Base-by-base conservation (phyloP, 2,888 invertebrate species). In the Minunthozetes semirufus region DNA sequence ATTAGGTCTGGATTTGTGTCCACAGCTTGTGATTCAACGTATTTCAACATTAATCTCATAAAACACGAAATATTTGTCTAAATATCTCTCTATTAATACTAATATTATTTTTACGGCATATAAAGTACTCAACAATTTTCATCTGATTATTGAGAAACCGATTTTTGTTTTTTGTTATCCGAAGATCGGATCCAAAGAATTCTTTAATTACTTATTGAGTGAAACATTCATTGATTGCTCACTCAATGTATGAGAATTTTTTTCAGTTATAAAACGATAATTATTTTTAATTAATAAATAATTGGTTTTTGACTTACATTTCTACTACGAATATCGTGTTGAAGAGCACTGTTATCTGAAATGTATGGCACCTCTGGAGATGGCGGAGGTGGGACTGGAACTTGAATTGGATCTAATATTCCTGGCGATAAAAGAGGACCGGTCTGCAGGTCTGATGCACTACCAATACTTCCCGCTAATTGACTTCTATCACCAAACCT, bases 331-430 rank as follows among this genome's bases (percentile, higher is more conserved):
- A 33, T 68, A 1, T 19, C 19, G 19, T 68, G 42, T 46, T 68
- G 72, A 33, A 56, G 53, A 33, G 19, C 50, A 56, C 48, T 48
- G 46, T 22, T 25, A 13, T 72, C 71, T 25, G 27, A 29, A 15
- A 48, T 38, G 22, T 27, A 59, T 2, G 75, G 75, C 42, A 75
- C 78, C 83, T 89, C 89, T 0, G 90, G 90, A 78, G 90, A 89
- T 11, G 88, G 88, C 77, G 79, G 78, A 15, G 78, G 78, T 2
- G 79, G 79, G 19, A 78, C 78, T 38, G 79, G 79, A 22, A 79
- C 77, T 27, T 68, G 70, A 19, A 72, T 73, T 19, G 59, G 72
- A n/a, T 76, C 74, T 13, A 50, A 19, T n/a, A 74, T 74, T 38
- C 63, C 77, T 1, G 75, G 76, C 15, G 72, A 56, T 42, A 77